These are phyloP conservation scores for fruit fly (Drosophila melanogaster) DNA, from an alignment of 1,140 invertebrate species.

Conservation along the genomic window Release_6_plus_ISO1_MT NC_004354.4:13087501-13088000, in stretches of 20 bases:
- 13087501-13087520: slow-evolving; percentile 32
- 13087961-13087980: no score
- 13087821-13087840: slow-evolving; percentile 35
- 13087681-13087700: slow-evolving; percentile 66
- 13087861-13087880: not conserved
- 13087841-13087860: slow-evolving; percentile 26
- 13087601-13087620: slow-evolving; percentile 22
- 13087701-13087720: not conserved
- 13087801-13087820: slow-evolving; percentile 50
- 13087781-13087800: slow-evolving; percentile 30
- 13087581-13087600: slow-evolving; percentile 4
- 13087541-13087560: slow-evolving; percentile 49
- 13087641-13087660: slow-evolving; percentile 44
- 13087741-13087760: slow-evolving; percentile 12
- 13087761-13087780: slow-evolving; percentile 21
- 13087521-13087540: slow-evolving; percentile 40
- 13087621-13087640: slow-evolving; percentile 37
- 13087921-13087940: not conserved
- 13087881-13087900: not conserved
- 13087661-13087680: slow-evolving; percentile 82
- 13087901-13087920: not conserved
- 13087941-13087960: not conserved
- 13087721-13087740: not conserved
- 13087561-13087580: slow-evolving; percentile 17
- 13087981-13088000: no score